Conservation (phyloP, 1,140 invertebrate genomes). For the Sminthurides bifidus region DNA sequence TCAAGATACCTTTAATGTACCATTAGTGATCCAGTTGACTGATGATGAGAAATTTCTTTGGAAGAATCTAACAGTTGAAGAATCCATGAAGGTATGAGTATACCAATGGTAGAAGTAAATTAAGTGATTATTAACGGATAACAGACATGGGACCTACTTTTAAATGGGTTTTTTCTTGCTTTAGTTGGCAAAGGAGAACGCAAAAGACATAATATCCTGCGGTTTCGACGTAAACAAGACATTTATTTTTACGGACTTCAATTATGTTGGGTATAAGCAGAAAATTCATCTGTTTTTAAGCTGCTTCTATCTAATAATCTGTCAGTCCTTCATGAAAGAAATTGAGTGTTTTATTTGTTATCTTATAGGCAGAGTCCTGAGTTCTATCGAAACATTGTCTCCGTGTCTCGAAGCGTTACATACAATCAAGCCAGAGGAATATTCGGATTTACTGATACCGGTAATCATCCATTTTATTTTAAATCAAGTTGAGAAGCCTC, state of each 20-base stretch:
- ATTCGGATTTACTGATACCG: constrained; percentile 94
- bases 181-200: constrained; percentile 71
- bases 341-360: neutral
- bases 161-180: neutral
- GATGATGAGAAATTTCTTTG: constrained; percentile 98
- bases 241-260: constrained; percentile 92
- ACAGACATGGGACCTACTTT: neutral
- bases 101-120: neutral
- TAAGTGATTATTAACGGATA: neutral
- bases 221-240: constrained; percentile 95
- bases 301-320: constrained; percentile 4
- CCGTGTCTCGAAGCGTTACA: constrained; percentile 85
- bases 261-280: constrained; percentile 74
- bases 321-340: neutral
- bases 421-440: constrained; percentile 88
- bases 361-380: constrained; percentile 58
- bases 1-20: constrained; percentile 95
- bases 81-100: constrained; percentile 51
- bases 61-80: constrained; percentile 88
- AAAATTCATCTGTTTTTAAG: constrained; percentile 9
- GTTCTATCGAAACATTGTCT: constrained; percentile 87
- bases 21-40: constrained; percentile 89
- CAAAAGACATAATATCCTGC: constrained; percentile 95
- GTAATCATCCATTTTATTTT: constrained; percentile 10
- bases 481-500: constrained; percentile 1